Evolutionary conservation across 2,113 vertebrate genomes (phyloP), one percentile per base, ranked within the genome.

Genomic region (Acrocephalus arundinaceus): DNA sequence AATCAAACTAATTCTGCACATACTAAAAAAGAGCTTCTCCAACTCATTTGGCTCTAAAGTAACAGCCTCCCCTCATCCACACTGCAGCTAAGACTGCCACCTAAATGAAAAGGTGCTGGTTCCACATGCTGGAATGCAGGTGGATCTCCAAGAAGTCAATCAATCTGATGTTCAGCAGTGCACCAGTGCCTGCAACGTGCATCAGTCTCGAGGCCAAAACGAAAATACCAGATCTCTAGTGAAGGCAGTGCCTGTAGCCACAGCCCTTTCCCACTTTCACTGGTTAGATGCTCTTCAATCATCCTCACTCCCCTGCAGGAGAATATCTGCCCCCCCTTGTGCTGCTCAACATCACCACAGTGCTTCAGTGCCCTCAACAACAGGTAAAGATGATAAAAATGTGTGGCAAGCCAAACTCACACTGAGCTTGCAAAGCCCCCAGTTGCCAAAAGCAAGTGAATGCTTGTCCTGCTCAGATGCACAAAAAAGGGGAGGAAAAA

Each of bases 1-100:
- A 86, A 87, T 92, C 96, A 95, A 91, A 95, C 90, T 94, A 95
- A 95, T 92, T 92, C 83, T 92, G 52, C 63, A 81, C 24, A 84
- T 62, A 75, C 67, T 75, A 68, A 94, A 93, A 90, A 74, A 48
- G 23, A 86, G 67, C 51, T 94, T 81, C 77, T 85, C 51, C 43
- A 90, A n/a, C 19, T 89, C 90, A 81, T 75, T 94, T 87, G 83
- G 59, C 55, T 95, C 86, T 54, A 1, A 83, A 95, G 58, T 41
- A 77, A 43, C 59, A 80, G 51, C 23, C 11, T 89, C 55, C 72
- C 62, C 67, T 66, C 70, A 84, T 62, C 58, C 1, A 7, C 67
- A 24, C 78, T 11, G 4, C 81, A 85, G 28, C 73, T 20, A 46
- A 55, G n/a, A 49, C 31, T 78, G 49, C 9, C 51, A 83, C 33